Evolutionary conservation across 2,113 vertebrate species (phyloP).

Genomic region (Pollimyrus isidori): DNA sequence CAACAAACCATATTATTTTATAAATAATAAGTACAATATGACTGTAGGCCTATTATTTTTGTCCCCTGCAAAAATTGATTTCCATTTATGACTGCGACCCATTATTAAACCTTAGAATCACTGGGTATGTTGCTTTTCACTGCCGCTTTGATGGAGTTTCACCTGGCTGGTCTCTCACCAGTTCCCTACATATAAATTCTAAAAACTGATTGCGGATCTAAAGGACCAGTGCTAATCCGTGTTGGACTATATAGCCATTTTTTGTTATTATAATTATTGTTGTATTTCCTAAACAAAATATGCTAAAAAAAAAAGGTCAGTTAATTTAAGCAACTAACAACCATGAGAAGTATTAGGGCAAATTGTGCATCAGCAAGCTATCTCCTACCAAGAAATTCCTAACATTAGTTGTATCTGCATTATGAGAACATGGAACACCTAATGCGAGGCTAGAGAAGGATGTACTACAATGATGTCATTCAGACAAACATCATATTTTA

Average conservation of each 20-base stretch:
- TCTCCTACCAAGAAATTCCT: neutral
- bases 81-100: neutral
- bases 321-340: neutral
- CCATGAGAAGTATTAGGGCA: neutral
- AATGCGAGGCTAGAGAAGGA: neutral
- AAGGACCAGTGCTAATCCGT: neutral
- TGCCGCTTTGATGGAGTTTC: neutral
- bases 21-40: no score
- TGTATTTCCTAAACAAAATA: neutral
- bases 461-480: neutral
- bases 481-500: neutral
- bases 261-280: neutral
- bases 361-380: neutral
- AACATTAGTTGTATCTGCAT: neutral
- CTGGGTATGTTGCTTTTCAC: neutral
- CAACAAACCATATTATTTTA: neutral
- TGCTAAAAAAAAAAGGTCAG: neutral
- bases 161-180: neutral
- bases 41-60: no score
- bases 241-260: neutral
- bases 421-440: neutral
- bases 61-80: no score
- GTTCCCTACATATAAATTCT: neutral
- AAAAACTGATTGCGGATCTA: neutral
- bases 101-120: neutral